Percentiles rank a stretch among this genome's conserved stretches.
Conservation (phyloP, 2,113 vertebrate genomes). For the Pygoscelis antarcticus region DNA sequence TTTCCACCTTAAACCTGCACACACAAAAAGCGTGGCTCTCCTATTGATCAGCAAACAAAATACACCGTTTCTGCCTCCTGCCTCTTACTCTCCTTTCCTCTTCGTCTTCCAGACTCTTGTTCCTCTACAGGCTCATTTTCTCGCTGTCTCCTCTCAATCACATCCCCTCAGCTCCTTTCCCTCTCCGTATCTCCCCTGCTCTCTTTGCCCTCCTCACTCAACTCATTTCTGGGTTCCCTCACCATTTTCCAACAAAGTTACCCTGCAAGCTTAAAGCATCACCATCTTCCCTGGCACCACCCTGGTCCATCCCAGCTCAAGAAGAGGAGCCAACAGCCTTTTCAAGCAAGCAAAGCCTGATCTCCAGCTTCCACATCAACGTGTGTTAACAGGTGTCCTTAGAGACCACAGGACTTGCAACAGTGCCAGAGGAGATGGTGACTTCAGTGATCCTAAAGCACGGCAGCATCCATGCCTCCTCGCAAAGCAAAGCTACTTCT, state of each 20-base stretch:
- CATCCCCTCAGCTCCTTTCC: not conserved
- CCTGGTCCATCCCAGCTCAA: not conserved
- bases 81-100: not conserved
- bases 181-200: not conserved
- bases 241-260: not conserved
- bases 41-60: not conserved
- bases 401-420: not conserved
- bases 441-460: not conserved
- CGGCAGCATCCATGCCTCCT: not conserved
- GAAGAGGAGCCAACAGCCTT: not conserved
- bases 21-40: not conserved
- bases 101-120: not conserved
- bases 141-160: not conserved
- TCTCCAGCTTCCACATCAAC: not conserved
- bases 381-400: rapidly evolving
- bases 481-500: not conserved
- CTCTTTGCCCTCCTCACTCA: not conserved
- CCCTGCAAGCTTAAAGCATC: not conserved
- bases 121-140: not conserved
- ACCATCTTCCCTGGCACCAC: not conserved
- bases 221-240: not conserved
- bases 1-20: not conserved
- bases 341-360: not conserved
- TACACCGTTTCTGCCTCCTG: not conserved
- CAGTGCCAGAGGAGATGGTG: not conserved